Base-by-base conservation (phyloP, 2,113 vertebrate species). In the Protobothrops flavoviridis region DNA sequence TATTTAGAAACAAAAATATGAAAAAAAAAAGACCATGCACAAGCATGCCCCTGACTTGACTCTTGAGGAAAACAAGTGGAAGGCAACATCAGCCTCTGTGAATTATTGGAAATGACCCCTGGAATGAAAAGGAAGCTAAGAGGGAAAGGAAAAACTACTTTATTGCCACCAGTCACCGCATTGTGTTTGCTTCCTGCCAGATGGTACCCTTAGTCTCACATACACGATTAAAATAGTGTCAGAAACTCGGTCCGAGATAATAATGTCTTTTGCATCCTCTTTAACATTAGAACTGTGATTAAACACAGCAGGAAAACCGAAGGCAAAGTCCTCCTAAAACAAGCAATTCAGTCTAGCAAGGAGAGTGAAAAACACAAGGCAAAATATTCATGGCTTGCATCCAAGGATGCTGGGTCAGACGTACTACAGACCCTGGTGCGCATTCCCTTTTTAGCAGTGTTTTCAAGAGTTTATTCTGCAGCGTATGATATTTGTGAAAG, bases 151-250 rank as follows among this genome's bases (percentile, higher is more conserved):
- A 91, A 91, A 95, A 1, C 3, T 13, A 45, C 45, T 50, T 50
- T 50, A 50, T 50, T 93, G 91, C 5, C 88, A 8, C 50, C 4
- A 11, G 0, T 15, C 6, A 9, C 57, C 81, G 13, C 39, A 89
- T 52, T 59, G 24, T 0, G 0, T 12, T 0, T 52, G 39, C 0
- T 8, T 43, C 89, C 24, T 74, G 85, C 0, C 1, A 88, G 90
- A 93, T 0, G 21, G 88, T 5, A 94, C 59, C 50, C 85, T 0
- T 0, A 0, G 24, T 0, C 0, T 4, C 48, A 90, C 52, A 45
- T 55, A 29, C 57, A 50, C 48, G 74, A 91, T 33, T 93, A 52
- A 93, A 81, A 74, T 59, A 29, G 48, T 86, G 4, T 39, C 17
- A 52, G 26, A 56, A 61, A 11, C 21, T 56, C 26, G 3, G 81